Evolutionary conservation across 2,888 invertebrate species (phyloP), one percentile per base, ranked within the genome.

Genomic region (Drosophila eohydei): DNA sequence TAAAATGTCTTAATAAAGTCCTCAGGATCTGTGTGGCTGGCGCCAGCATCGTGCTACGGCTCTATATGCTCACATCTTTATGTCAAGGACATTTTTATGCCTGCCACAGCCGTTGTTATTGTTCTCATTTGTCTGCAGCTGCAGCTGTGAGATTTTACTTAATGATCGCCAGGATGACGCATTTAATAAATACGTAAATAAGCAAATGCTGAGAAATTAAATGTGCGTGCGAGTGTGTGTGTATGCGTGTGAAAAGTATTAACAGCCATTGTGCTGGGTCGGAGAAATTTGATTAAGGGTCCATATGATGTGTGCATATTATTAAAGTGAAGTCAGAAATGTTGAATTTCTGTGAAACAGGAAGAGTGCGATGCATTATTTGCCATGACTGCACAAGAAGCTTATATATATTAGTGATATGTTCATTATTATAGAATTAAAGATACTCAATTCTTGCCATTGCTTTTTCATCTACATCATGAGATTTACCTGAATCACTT

Each of bases 1-100:
- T 84, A 75, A 87, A 87, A 87, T 90, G 89, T 87, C 87, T 87
- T 87, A 87, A 90, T 90, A 90, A 90, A 90, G 89, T 89, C 74
- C 55, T 51, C 73, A 55, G 66, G 52, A 44, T 55, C 64, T 58
- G 46, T 44, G 40, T 28, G 44, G 32, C 51, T 50, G 46, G 30
- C 40, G 43, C 56, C 56, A 43, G 56, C 32, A 11, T 11, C 28
- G 48, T 16, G 8, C 48, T 38, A 48, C 28, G 26, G 28, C 71
- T 54, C 6, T 32, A 16, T 32, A 44, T 61, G 70, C 80, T 52
- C 80, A 70, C 90, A 78, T 69, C 84, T 90, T 90, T 89, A 83
- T 88, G 86, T 83, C 88, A 90, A 90, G 88, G 88, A 90, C 88
- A 89, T 61, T 90, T 89, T 88, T 81, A 88, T 87, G 83, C 74